phyloP scores from a whole-genome alignment of 1,140 invertebrate species.

The Lutraria rhynchaena region DNA sequence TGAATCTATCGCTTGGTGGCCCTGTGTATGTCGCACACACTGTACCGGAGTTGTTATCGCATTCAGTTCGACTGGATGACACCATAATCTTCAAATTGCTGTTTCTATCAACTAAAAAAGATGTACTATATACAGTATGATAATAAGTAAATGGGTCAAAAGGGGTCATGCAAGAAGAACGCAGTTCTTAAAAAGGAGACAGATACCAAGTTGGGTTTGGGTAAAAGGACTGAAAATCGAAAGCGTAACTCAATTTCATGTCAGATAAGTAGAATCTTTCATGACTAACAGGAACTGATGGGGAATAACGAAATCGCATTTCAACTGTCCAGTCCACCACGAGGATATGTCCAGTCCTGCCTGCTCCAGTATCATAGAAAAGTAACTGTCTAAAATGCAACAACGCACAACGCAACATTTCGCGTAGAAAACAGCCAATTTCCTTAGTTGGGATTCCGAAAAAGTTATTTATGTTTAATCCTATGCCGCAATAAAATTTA shows the following conservation, averaged over 20 bases:
- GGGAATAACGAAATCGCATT: too few species aligned
- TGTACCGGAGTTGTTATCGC: neutral
- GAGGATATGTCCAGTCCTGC: neutral
- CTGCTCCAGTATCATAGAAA: neutral
- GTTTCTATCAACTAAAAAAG: slow-evolving; percentile 13
- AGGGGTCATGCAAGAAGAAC: neutral
- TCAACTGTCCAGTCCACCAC: too few species aligned
- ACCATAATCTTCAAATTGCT: neutral
- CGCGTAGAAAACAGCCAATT: neutral
- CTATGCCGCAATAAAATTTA: neutral
- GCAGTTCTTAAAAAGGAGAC: neutral
- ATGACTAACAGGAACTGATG: neutral
- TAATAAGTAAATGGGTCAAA: neutral
- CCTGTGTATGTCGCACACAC: neutral
- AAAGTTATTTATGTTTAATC: too few species aligned
- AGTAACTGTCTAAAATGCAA: neutral
- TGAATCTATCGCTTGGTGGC: neutral
- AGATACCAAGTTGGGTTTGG: neutral
- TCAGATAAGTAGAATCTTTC: neutral
- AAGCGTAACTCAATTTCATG: neutral
- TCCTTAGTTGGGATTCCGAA: too few species aligned
- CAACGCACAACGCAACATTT: neutral
- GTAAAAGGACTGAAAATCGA: neutral
- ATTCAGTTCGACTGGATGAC: neutral
- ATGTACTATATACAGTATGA: neutral